Base-by-base conservation (phyloP, 2,113 vertebrate species). In the Ivindomyrus marchei region DNA sequence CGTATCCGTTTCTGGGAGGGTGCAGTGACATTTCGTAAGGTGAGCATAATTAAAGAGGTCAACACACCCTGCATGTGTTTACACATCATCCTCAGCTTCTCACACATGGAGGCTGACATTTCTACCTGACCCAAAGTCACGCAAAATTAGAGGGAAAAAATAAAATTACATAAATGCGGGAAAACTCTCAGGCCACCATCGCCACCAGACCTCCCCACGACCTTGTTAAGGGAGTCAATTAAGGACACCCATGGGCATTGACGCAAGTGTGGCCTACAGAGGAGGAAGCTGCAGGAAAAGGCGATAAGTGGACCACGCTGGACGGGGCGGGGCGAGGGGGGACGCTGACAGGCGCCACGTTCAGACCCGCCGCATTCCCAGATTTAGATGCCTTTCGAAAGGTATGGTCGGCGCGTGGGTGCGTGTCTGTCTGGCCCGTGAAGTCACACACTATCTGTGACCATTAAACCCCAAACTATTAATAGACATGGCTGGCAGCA, bases 401-500 rank as follows among this genome's bases (percentile, higher is more conserved):
- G 83, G 45, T 47, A 85, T 24, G 83, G 83, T 8, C 36, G 8
- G 39, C 36, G 19, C 21, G n/a, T 7, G 3, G 49, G 49, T 47
- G 50, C 17, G 27, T 3, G 50, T 2, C 27, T 87, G 49, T 53
- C 85, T 87, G 47, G 47, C 2, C 49, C 31, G 5, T 39, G 47
- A 53, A 53, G 85, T 53, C 50, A 53, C 85, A 87, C 17, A 13
- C 50, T 50, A 27, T 50, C 85, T 27, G 49, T 36, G 50, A 11
- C 85, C 50, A 53, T 53, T 52, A 87, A 87, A 87, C 24, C 45
- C 84, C 49, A 87, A 87, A 87, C 85, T 87, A 87, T 87, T 87
- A 53, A 87, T 87, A 87, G 85, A 53, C 27, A 19, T 39, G 74
- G 36, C 45, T 86, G 84, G 24, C 45, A 49, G 47, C 47, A 24